Base-by-base conservation (phyloP, 2,888 invertebrate genomes). In the Pandemis cinnamomeana region DNA sequence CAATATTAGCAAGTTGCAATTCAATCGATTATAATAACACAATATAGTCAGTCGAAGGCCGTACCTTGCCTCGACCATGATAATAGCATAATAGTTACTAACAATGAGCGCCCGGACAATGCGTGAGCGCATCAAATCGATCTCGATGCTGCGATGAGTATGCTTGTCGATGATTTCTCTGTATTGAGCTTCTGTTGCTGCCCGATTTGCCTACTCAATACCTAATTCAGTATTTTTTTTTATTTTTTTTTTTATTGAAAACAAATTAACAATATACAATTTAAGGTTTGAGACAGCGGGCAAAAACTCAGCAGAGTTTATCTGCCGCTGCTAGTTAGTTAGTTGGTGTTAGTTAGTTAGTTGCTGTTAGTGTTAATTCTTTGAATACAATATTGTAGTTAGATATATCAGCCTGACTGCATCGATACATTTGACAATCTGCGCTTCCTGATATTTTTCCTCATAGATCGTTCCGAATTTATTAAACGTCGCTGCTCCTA, bases 71-170 rank as follows among this genome's bases (percentile, higher is more conserved):
- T 53, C 61, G 60, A 15, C 53, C 67, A 67, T 55, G 67, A 36
- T 36, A 36, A 36, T 36, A 36, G 7, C 44, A 48, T 15, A 55
- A 67, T 60, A 42, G 27, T 13, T n/a, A 13, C 55, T 36, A 51
- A 72, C 71, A 72, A 69, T 72, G 72, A 68, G 63, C 58, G 15
- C 48, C 5, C 46, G 61, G 44, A 74, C 74, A 74, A 74, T 74
- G 67, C 73, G 41, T 64, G 61, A 53, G 42, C 27, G 61, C 67
- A 67, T 61, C 66, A 51, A 70, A 70, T 74, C 70, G 44, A 66
- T 61, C 51, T 53, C 46, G 67, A 67, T 55, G 67, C 42, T 51
- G 67, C 72, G 55, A 63, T 72, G 60, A 71, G 58, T 58, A 20
- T 60, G n/a, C 41, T 51, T 13, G 60, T 66, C 20, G 53, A 60